A percentile compares a stretch with the other conserved stretches of the same genome.
Conservation (phyloP, 2,113 vertebrate genomes). For the Melanerpes aurifrons region DNA sequence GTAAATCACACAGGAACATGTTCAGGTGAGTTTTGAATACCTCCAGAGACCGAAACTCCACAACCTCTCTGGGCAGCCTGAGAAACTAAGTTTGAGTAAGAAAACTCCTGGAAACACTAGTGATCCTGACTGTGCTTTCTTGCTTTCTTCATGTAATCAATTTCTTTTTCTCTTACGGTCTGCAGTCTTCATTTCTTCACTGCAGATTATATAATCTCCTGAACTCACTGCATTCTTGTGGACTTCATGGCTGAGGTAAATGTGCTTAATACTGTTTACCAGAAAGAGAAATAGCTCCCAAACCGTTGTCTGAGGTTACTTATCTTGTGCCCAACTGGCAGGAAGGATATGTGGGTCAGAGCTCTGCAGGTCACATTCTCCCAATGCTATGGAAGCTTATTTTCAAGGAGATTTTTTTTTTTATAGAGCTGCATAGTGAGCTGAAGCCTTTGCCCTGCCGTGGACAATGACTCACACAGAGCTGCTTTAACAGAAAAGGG, state of each 20-base stretch:
- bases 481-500: neutral
- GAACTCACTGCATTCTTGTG: constrained; percentile 8
- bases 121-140: constrained; percentile 5
- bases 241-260: neutral
- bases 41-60: no score
- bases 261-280: neutral
- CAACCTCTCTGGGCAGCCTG: neutral
- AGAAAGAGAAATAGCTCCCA: neutral
- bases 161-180: constrained; percentile 23
- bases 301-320: neutral
- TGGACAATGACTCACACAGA: neutral
- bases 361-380: neutral
- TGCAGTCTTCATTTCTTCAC: constrained; percentile 55
- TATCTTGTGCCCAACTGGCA: neutral
- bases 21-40: no score
- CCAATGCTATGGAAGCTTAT: neutral
- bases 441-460: neutral
- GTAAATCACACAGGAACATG: no score
- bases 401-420: neutral
- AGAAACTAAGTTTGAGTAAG: constrained; percentile 36
- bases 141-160: neutral
- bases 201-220: constrained; percentile 35
- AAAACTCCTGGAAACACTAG: constrained; percentile 27
- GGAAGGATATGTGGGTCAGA: neutral
- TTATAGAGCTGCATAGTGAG: neutral